Evolutionary conservation across 2,888 invertebrate species (phyloP), one percentile per base, ranked within the genome.

Genomic region (Hydropsyche betteni): DNA sequence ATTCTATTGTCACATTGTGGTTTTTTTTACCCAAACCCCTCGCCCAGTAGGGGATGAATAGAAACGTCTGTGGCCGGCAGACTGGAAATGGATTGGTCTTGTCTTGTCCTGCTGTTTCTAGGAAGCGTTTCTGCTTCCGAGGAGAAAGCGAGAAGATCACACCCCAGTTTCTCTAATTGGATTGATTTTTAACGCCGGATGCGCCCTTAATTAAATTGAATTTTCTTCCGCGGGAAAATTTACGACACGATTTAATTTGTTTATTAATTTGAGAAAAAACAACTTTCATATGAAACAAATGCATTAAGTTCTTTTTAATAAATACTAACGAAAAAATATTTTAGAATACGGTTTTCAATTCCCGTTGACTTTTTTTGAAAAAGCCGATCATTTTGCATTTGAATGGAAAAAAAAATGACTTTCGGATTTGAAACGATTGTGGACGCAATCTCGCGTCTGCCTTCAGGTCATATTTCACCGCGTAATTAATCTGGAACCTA

Each of bases 171-270:
- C 24, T 33, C 33, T 61, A 61, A 61, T 61, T 61, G 61, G 61
- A 61, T 61, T 61, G 61, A 61, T 61, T 61, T 61, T 61, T 16
- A 61, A 16, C 61, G 33, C 24, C 14, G 33, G 51, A 24, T 24
- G 24, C 24, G 24, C 24, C 24, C 24, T 24, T 82, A 84, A 51
- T 83, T 85, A 86, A 85, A 85, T 86, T 85, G 85, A 85, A 85
- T 85, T 83, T 84, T 82, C 83, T 81, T 83, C 83, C 82, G 81
- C 81, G 81, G 82, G 2, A n/a, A 38, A 68, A 38, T 34, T 61
- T 68, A 53, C 61, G 52, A 16, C 24, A 8, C 44, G 44, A 44
- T 44, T 44, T 44, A 0, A 44, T 44, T 44, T 24, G 24, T 24
- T 2, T 24, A 24, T 24, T 24, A 24, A 24, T 24, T 24, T 24